phyloP scores from a whole-genome alignment of 2,797 vertebrate genomes.

The Prunella strophiata region DNA sequence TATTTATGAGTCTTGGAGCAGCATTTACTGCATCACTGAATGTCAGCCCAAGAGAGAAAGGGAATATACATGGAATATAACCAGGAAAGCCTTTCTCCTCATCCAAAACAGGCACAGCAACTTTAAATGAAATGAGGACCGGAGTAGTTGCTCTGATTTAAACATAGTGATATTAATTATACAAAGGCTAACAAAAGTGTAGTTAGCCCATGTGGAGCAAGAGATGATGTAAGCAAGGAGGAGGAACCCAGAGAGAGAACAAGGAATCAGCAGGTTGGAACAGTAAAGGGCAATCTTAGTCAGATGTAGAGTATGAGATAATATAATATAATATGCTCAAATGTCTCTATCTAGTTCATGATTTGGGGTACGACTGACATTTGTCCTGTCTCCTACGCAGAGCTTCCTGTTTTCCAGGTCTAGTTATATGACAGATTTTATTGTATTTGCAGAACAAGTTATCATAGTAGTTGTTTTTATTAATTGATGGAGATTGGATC shows the following conservation, averaged over 20 bases:
- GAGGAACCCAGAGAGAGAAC: not conserved
- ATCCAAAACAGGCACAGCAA: not conserved
- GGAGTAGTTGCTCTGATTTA: not conserved
- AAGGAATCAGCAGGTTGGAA: not conserved
- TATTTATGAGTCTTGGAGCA: not conserved
- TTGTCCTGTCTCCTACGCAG: not conserved
- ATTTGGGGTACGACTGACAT: not conserved
- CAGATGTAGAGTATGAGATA: not conserved
- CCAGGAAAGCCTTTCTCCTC: not conserved
- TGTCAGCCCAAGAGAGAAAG: not conserved
- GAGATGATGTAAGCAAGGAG: not conserved
- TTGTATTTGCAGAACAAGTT: not conserved
- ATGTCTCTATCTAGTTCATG: not conserved
- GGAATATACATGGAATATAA: not conserved
- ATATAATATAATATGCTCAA: not conserved
- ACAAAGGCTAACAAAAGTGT: not conserved
- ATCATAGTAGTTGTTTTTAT: not conserved
- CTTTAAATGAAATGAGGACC: not conserved
- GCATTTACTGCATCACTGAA: constrained; percentile 11
- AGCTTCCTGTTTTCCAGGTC: not conserved
- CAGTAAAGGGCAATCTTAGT: not conserved
- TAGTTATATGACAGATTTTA: not conserved
- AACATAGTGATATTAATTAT: not conserved
- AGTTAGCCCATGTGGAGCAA: not conserved
- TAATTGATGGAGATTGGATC: not conserved